Evolutionary conservation across 92 coral and sea anemone genomes (phyloP).

Genomic region (Micromussa lordhowensis): DNA sequence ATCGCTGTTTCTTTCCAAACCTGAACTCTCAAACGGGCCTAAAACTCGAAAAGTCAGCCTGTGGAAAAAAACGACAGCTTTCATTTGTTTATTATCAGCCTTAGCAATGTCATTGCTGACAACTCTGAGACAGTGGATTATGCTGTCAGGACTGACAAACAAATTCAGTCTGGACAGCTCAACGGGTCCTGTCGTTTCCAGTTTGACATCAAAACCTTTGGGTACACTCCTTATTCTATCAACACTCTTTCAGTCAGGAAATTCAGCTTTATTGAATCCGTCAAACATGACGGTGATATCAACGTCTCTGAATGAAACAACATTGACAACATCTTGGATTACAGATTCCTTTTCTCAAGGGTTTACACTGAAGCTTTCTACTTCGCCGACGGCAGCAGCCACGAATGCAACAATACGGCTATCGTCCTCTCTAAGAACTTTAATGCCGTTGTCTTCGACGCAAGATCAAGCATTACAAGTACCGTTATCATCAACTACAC

Average conservation of each 20-base stretch:
- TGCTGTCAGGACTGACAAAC: background rate
- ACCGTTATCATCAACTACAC: background rate
- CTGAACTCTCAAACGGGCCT: background rate
- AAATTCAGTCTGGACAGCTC: background rate
- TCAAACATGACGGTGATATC: background rate
- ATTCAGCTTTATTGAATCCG: background rate
- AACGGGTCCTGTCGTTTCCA: background rate
- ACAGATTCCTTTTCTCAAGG: background rate
- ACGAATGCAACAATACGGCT: background rate
- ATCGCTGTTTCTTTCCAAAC: background rate
- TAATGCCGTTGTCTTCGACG: background rate
- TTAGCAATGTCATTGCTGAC: background rate
- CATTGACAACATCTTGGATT: background rate
- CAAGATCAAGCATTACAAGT: background rate
- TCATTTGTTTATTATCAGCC: background rate
- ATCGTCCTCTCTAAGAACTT: background rate
- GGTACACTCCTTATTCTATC: conserved; percentile 9
- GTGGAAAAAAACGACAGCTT: too few species aligned
- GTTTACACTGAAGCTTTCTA: background rate
- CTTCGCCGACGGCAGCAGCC: background rate
- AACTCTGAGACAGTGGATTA: background rate
- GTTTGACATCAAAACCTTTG: background rate
- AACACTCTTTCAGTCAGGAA: conserved; percentile 3
- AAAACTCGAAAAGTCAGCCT: background rate
- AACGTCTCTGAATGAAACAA: background rate